Percentiles rank a stretch among this genome's conserved stretches.
phyloP scores from a whole-genome alignment of 2,888 invertebrate species.

The Omphaloscelis lunosa region DNA sequence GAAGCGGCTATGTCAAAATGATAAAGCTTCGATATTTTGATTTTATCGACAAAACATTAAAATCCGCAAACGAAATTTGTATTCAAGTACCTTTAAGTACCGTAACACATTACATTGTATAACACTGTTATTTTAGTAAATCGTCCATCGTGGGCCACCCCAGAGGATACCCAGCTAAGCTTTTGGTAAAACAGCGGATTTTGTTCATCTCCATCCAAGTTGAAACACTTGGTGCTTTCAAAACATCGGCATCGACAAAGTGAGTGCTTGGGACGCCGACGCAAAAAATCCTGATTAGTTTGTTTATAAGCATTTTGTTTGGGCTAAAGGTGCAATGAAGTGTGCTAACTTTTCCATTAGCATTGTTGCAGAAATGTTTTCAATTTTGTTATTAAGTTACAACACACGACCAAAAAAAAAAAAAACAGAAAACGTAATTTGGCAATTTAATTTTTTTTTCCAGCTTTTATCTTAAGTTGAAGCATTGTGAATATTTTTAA shows the following conservation, averaged over 20 bases:
- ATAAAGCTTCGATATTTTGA: neutral
- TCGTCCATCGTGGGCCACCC: constrained; percentile 74
- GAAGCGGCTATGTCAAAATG: neutral
- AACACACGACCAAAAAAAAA: constrained; percentile 11
- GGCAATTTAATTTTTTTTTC: constrained; percentile 23
- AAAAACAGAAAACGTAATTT: constrained; percentile 18
- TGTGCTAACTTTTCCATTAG: constrained; percentile 52
- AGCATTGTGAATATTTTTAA: constrained; percentile 24
- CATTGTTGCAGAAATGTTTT: constrained; percentile 43
- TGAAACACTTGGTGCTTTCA: constrained; percentile 62
- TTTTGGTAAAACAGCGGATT: constrained; percentile 60
- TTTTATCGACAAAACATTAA: constrained; percentile 14
- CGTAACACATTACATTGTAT: constrained; percentile 62
- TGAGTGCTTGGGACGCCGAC: constrained; percentile 32
- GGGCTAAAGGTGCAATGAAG: constrained; percentile 57
- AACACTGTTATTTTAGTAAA: constrained; percentile 69
- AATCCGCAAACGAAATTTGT: constrained; percentile 10
- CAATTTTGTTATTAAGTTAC: constrained; percentile 56
- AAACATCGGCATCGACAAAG: constrained; percentile 62
- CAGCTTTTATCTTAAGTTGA: constrained; percentile 1
- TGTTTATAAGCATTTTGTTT: constrained; percentile 63
- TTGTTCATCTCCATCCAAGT: constrained; percentile 57
- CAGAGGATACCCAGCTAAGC: constrained; percentile 55
- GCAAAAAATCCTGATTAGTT: constrained; percentile 60
- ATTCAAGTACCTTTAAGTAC: constrained; percentile 24